Evolutionary conservation across 2,113 vertebrate species (phyloP).

Genomic region (Hippocampus comes): DNA sequence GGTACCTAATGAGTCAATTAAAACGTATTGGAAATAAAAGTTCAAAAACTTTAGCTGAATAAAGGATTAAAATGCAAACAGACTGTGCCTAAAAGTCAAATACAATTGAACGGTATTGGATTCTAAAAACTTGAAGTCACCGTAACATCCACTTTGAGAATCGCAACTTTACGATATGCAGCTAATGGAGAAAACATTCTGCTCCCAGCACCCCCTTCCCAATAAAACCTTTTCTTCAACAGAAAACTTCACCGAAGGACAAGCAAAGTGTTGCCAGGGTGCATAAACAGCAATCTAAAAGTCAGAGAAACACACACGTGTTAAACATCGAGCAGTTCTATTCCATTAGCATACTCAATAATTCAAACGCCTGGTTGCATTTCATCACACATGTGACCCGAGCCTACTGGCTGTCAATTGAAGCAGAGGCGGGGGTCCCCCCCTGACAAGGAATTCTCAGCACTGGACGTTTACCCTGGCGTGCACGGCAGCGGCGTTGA

Average conservation of each 20-base stretch:
- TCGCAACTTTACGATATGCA: neutral
- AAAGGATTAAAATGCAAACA: no score
- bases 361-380: constrained; percentile 62
- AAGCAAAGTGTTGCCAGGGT: constrained; percentile 5
- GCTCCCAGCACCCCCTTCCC: neutral
- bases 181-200: neutral
- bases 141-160: no score
- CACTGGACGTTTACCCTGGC: constrained; percentile 4
- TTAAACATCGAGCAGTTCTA: constrained; percentile 41
- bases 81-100: no score
- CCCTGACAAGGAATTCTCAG: neutral
- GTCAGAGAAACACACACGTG: neutral
- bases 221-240: neutral
- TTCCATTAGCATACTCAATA: constrained; percentile 74
- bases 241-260: neutral
- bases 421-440: constrained; percentile 26
- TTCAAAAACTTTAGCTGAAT: no score
- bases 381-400: constrained; percentile 68
- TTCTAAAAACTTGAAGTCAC: no score
- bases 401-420: constrained; percentile 53
- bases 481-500: constrained; percentile 11
- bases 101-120: no score
- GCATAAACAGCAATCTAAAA: neutral
- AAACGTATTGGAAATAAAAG: no score
- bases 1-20: no score